A percentile compares a stretch with the other conserved stretches of the same genome.
phyloP scores from a whole-genome alignment of 2,113 vertebrate genomes.

The Malaclemys terrapin region DNA sequence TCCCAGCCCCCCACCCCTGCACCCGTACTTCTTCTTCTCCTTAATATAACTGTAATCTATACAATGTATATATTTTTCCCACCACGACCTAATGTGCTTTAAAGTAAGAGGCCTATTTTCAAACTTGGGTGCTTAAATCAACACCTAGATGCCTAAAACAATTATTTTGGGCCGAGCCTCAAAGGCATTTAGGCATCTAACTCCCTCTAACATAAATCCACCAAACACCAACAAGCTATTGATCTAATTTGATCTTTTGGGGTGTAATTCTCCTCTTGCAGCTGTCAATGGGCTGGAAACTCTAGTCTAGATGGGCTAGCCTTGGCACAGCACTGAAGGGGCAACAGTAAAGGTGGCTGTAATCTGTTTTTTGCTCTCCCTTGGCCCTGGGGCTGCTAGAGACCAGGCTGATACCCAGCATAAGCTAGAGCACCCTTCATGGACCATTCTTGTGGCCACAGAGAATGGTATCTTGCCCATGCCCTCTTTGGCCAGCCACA shows the following conservation, averaged over 20 bases:
- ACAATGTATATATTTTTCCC: conserved; percentile 56
- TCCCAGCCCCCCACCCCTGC: background rate
- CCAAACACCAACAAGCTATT: background rate
- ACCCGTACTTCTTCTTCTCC: conserved; percentile 59
- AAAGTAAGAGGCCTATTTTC: conserved; percentile 8
- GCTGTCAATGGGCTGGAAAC: background rate
- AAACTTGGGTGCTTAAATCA: background rate
- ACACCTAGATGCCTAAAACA: conserved; percentile 41
- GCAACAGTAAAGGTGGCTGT: background rate
- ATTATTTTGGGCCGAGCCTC: conserved; percentile 48
- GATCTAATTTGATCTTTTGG: background rate
- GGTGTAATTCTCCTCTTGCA: background rate
- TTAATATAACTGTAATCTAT: conserved; percentile 68
- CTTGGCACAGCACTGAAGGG: background rate
- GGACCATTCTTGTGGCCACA: background rate
- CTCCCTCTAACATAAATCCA: conserved; percentile 31
- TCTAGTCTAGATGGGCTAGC: background rate
- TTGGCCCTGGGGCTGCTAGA: rapidly evolving
- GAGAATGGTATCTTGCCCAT: background rate
- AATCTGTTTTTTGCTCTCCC: background rate
- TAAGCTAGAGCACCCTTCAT: background rate
- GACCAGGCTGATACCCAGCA: background rate
- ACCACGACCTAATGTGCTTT: conserved; percentile 62
- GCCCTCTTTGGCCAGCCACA: background rate
- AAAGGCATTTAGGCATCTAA: conserved; percentile 34